phyloP scores from a whole-genome alignment of 2,888 invertebrate genomes.

The Melanostoma mellinum region DNA sequence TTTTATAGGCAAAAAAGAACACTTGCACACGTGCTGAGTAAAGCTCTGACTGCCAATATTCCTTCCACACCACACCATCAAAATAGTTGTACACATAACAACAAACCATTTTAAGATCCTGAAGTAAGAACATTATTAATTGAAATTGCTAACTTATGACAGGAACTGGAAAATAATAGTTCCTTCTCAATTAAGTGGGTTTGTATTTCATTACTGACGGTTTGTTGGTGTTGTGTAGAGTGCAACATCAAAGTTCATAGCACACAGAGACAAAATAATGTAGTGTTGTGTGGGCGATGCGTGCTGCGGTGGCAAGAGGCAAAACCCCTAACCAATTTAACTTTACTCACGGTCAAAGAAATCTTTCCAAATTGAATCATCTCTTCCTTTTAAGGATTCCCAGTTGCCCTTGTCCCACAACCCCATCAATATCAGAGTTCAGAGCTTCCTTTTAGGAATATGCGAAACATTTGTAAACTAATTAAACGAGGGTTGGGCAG shows the following conservation, averaged over 20 bases:
- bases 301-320: neutral
- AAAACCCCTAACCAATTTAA: slow-evolving; percentile 58
- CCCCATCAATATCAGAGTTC: neutral
- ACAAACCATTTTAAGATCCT: slow-evolving; percentile 29
- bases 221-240: slow-evolving; percentile 5
- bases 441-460: slow-evolving; percentile 39
- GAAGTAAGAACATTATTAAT: slow-evolving; percentile 61
- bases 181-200: slow-evolving; percentile 3
- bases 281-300: slow-evolving; percentile 5
- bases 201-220: neutral
- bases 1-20: slow-evolving; percentile 40
- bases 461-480: slow-evolving; percentile 70
- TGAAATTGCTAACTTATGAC: slow-evolving; percentile 70
- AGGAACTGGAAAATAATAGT: slow-evolving; percentile 62
- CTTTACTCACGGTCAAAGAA: slow-evolving; percentile 69
- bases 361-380: slow-evolving; percentile 69
- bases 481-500: slow-evolving; percentile 52
- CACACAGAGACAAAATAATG: slow-evolving; percentile 8
- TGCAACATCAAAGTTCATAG: slow-evolving; percentile 50
- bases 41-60: slow-evolving; percentile 2
- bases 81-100: slow-evolving; percentile 4
- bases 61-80: slow-evolving; percentile 2
- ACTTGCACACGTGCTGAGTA: slow-evolving; percentile 52
- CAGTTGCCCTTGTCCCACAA: neutral
- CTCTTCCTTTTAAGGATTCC: slow-evolving; percentile 53